Conservation (phyloP, 2,797 vertebrate species). For the Liasis olivaceus region DNA sequence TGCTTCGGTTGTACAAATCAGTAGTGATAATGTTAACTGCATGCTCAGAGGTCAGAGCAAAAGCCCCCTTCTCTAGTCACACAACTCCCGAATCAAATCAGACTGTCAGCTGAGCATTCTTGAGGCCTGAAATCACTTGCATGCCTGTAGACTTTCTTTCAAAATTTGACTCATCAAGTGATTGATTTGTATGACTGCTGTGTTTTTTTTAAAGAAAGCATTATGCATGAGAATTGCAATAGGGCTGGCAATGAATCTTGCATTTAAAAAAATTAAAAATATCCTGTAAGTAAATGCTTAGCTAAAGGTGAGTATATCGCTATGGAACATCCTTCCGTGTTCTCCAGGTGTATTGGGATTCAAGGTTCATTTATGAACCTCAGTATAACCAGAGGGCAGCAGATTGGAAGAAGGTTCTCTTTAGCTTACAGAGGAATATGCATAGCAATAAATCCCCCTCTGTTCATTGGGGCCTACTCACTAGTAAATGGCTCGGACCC, state of each 20-base stretch:
- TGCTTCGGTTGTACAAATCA: constrained; percentile 27
- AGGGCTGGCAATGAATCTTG: background rate
- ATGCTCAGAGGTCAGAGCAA: constrained; percentile 67
- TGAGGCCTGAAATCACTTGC: constrained; percentile 82
- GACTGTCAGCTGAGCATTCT: constrained; percentile 81
- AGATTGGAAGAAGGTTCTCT: background rate
- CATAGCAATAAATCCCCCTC: background rate
- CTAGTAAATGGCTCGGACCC: background rate
- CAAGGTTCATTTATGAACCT: background rate
- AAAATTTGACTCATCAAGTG: constrained; percentile 71
- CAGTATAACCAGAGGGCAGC: background rate
- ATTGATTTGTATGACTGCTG: constrained; percentile 60
- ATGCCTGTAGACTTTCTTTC: constrained; percentile 44
- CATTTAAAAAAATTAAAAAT: background rate
- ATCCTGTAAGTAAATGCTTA: background rate
- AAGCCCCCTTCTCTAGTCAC: constrained; percentile 63
- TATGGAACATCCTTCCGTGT: background rate
- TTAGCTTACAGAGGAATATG: no score
- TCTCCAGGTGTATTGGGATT: background rate
- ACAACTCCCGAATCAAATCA: constrained; percentile 81
- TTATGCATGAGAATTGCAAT: background rate
- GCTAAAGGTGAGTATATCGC: background rate
- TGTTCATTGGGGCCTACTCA: background rate
- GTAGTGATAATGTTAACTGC: constrained; percentile 41
- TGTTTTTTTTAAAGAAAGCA: background rate